Conservation (phyloP, 2,888 invertebrate species). For the Venusia cambrica region DNA sequence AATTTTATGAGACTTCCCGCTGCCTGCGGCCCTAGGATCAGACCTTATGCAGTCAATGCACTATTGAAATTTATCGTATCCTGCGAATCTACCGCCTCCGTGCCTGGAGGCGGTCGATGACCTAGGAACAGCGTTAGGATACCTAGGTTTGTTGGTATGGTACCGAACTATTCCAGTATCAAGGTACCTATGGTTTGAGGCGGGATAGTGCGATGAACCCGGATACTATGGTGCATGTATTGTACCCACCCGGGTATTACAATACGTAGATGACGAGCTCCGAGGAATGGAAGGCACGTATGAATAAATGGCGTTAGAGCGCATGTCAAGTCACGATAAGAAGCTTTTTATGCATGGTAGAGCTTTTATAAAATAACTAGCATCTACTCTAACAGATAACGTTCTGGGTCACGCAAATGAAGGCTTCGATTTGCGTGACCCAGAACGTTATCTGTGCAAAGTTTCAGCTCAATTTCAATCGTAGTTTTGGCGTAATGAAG, state of each 20-base stretch:
- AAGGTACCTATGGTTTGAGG: constrained; percentile 43
- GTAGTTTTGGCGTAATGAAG: no score
- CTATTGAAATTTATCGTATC: constrained; percentile 72
- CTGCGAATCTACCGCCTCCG: constrained; percentile 63
- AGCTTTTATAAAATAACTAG: no score
- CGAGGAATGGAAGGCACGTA: no score
- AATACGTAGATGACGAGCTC: constrained; percentile 22
- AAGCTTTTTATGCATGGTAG: no score
- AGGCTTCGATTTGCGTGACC: no score
- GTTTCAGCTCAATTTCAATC: no score
- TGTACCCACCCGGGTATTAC: constrained; percentile 29
- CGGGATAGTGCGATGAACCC: constrained; percentile 62
- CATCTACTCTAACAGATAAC: no score
- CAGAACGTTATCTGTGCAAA: no score
- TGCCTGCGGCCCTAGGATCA: constrained; percentile 40
- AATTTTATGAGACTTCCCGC: constrained; percentile 38
- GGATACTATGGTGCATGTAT: constrained; percentile 50
- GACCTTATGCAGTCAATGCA: constrained; percentile 61
- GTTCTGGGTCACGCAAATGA: no score
- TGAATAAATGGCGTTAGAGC: no score
- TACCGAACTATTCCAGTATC: constrained; percentile 20
- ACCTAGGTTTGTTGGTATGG: constrained; percentile 55
- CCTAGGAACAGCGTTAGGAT: constrained; percentile 49
- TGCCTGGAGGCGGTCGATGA: constrained; percentile 67
- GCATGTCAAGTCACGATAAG: no score